Evolutionary conservation across 2,797 vertebrate genomes (phyloP).

Genomic region (Neopelma chrysocephalum): DNA sequence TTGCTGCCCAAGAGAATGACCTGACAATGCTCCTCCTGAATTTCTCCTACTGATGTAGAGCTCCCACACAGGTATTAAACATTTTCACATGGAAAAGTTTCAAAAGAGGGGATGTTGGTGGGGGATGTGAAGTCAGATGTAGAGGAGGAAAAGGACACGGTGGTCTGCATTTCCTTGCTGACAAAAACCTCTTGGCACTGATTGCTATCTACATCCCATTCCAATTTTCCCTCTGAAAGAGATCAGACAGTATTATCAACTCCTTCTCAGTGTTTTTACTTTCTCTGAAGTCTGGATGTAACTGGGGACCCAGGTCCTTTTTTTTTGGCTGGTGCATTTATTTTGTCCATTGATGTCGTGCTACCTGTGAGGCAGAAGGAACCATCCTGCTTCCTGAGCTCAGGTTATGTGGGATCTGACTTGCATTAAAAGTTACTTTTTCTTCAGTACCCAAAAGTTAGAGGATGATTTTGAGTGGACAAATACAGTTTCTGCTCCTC

Average conservation of each 20-base stretch:
- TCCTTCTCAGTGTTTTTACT: conserved; percentile 6
- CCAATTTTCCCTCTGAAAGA: conserved; percentile 49
- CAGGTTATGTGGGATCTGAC: not conserved
- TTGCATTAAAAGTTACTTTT: not conserved
- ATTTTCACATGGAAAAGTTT: not conserved
- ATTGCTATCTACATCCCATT: conserved; percentile 36
- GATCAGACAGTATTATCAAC: conserved; percentile 18
- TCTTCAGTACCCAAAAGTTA: not conserved
- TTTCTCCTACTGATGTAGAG: fast-evolving
- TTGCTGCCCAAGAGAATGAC: not conserved
- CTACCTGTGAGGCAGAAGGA: not conserved
- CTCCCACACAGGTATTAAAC: not conserved
- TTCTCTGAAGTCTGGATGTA: conserved; percentile 14
- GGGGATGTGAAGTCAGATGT: not conserved
- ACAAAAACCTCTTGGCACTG: not conserved
- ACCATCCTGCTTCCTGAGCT: not conserved
- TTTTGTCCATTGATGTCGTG: fast-evolving
- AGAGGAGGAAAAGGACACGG: not conserved
- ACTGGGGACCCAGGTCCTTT: not conserved
- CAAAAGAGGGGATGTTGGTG: not conserved
- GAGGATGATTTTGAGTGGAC: not conserved
- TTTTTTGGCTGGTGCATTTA: not conserved
- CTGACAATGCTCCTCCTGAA: not conserved
- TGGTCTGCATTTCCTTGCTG: not conserved
- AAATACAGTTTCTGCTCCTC: not conserved